Evolutionary conservation across 2,888 invertebrate species (phyloP).

Genomic region (Amblyjoppa fuscipennis): DNA sequence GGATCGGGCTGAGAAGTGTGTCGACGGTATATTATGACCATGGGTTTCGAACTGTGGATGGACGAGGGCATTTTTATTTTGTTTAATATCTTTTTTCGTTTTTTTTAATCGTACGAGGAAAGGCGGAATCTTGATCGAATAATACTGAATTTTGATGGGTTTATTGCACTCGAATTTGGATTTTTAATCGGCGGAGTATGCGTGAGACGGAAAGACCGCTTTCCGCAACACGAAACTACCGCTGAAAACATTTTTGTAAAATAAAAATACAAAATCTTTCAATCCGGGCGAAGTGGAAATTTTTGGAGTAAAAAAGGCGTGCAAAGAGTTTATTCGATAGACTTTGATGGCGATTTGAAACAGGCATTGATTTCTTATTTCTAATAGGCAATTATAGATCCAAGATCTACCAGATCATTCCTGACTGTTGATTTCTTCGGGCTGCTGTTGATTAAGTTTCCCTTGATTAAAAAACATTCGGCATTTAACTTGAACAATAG

Average conservation of each 20-base stretch:
- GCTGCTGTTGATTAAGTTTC: background rate
- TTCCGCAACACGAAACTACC: slow-evolving; percentile 68
- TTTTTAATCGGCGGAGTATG: slow-evolving; percentile 17
- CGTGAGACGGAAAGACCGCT: slow-evolving; percentile 73
- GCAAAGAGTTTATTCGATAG: slow-evolving; percentile 39
- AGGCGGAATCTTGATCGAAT: background rate
- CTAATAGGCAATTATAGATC: slow-evolving; percentile 51
- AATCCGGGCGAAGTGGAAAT: background rate
- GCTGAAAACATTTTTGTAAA: background rate
- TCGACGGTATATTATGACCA: slow-evolving; percentile 12
- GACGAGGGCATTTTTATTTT: slow-evolving; percentile 21
- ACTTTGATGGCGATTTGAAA: background rate
- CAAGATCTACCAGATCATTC: slow-evolving; percentile 24
- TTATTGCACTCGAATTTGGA: background rate
- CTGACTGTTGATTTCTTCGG: background rate
- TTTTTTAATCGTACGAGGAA: slow-evolving; percentile 4
- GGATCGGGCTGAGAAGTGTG: slow-evolving; percentile 32
- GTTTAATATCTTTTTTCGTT: slow-evolving; percentile 1
- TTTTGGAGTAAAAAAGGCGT: background rate
- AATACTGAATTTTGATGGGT: slow-evolving; percentile 8
- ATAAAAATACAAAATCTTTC: background rate
- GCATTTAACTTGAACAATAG: background rate
- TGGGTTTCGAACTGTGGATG: slow-evolving; percentile 36
- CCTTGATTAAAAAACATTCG: slow-evolving; percentile 11
- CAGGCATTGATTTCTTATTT: background rate